These are phyloP conservation scores for Nemoura dubitans DNA, from an alignment of 2,888 invertebrate genomes.

Conservation along the genomic window DNA sequence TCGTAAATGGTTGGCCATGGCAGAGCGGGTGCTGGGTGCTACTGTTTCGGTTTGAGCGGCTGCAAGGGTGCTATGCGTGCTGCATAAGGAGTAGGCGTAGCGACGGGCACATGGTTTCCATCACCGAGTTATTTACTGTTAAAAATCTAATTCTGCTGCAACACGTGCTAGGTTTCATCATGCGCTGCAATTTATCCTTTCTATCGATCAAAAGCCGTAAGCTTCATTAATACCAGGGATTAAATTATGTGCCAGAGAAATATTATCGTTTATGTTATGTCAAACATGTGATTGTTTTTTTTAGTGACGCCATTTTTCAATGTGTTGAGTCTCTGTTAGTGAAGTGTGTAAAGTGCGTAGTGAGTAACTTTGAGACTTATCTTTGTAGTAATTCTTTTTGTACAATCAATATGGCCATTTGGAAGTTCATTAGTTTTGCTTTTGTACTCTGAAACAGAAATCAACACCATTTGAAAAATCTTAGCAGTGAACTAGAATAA, in stretches of 20 bases:
- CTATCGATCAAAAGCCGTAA: no score
- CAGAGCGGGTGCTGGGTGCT: background rate
- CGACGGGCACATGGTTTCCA: background rate
- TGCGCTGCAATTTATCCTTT: background rate
- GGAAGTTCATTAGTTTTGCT: no score
- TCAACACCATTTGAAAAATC: no score
- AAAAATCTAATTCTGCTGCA: background rate
- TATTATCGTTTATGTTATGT: background rate
- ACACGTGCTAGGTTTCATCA: background rate
- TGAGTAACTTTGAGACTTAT: no score
- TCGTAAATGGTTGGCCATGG: no score
- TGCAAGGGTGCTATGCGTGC: background rate
- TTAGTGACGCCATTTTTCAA: background rate
- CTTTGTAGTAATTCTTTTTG: no score
- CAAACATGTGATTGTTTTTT: background rate
- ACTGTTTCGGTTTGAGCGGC: background rate
- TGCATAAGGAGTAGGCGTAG: background rate
- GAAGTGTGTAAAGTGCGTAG: no score
- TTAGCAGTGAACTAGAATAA: no score
- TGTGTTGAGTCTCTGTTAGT: no score
- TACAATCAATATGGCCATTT: no score
- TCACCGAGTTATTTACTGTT: background rate
- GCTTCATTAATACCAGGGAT: background rate
- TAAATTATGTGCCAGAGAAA: background rate
- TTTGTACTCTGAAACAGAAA: no score